A percentile compares a stretch with the other conserved stretches of the same genome.
Evolutionary conservation across 64 coral and sea anemone species (phyloP).

Genomic region (Catalaphyllia jardinei): DNA sequence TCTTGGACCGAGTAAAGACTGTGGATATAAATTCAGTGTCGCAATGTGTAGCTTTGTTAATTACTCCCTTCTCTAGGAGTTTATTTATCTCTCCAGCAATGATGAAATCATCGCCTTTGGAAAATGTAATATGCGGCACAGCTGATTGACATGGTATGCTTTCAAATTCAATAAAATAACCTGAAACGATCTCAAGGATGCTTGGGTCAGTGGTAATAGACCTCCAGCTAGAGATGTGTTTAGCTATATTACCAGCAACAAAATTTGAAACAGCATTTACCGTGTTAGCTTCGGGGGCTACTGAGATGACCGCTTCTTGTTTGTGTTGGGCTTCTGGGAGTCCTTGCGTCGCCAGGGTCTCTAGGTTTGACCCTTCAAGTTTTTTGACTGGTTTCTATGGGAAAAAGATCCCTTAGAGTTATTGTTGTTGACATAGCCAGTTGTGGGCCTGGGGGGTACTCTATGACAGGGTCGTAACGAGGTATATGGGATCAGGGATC

Average conservation of each 20-base stretch:
- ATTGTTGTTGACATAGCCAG: background rate
- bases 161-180: constrained; percentile 5
- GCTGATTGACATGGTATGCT: background rate
- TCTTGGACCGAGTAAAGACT: background rate
- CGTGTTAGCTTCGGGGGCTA: background rate
- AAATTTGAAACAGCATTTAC: constrained; percentile 28
- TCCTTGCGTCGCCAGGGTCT: constrained; percentile 26
- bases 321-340: constrained; percentile 1
- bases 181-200: constrained; percentile 25
- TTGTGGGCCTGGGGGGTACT: background rate
- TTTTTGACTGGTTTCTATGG: constrained; percentile 25
- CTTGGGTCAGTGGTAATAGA: constrained; percentile 27
- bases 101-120: constrained; percentile 9
- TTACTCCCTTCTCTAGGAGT: constrained; percentile 14
- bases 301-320: background rate
- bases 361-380: too few species aligned
- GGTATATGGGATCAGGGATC: too few species aligned
- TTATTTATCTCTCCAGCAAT: constrained; percentile 4
- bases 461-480: too few species aligned
- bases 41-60: constrained; percentile 9
- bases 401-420: background rate
- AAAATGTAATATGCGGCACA: constrained; percentile 22
- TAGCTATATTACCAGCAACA: constrained; percentile 30
- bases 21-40: constrained; percentile 21
- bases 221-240: background rate